phyloP scores from a whole-genome alignment of 2,797 vertebrate species.

The Eupleurogrammus muticus region DNA sequence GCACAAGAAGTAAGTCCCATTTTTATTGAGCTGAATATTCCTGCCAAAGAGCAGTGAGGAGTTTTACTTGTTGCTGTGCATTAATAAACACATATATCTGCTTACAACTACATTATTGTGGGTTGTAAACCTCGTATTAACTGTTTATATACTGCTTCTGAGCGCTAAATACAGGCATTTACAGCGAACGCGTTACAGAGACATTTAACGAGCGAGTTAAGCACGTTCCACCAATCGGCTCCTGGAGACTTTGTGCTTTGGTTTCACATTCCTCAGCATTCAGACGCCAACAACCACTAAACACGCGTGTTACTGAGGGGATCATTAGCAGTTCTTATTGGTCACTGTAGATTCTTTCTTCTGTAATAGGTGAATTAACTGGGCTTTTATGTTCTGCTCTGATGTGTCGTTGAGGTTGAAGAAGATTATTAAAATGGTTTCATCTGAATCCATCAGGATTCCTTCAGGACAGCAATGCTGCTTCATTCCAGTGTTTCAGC shows the following conservation, averaged over 20 bases:
- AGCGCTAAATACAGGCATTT: neutral
- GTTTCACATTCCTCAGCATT: neutral
- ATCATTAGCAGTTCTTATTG: neutral
- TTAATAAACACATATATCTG: no score
- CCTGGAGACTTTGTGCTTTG: neutral
- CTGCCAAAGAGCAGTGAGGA: neutral
- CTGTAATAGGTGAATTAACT: no score
- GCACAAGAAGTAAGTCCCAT: conserved; percentile 86
- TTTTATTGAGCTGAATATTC: neutral
- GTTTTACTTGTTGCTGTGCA: no score
- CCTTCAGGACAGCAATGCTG: conserved; percentile 26
- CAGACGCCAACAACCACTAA: neutral
- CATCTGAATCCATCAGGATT: conserved; percentile 33
- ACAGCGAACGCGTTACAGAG: neutral
- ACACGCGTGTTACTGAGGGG: no score
- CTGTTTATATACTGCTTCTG: neutral
- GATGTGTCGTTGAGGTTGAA: neutral
- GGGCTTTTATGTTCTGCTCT: no score
- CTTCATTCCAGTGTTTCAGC: conserved; percentile 20
- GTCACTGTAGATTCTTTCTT: neutral
- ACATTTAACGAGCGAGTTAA: no score
- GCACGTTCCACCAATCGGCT: no score
- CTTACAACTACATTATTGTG: no score
- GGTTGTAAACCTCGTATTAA: neutral
- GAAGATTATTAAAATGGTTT: conserved; percentile 13